Evolutionary conservation across 2,888 invertebrate species (phyloP), one percentile per base, ranked within the genome.

Genomic region (Euzetes globulus): DNA sequence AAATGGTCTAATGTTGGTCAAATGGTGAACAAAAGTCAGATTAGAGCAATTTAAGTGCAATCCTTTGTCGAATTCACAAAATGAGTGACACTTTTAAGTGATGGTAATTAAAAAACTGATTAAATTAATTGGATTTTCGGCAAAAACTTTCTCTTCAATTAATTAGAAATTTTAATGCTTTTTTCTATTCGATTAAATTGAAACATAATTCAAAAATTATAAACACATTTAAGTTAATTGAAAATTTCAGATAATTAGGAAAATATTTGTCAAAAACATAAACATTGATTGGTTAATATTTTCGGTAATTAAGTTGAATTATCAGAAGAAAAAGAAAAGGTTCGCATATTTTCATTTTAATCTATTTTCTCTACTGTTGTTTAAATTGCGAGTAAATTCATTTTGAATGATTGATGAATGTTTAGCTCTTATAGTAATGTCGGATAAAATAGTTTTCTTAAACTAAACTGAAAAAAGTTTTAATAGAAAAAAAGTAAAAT

Each of bases 341-440:
- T 6, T 55, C 27, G 3, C 9, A 63, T 22, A 63, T 63, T 63
- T 63, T 15, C 13, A 17, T 22, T 27, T 29, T 3, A 1, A n/a
- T 63, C n/a, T n/a, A n/a, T 63, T 33, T 15, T 63, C 19, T 33
- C 19, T 33, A 4, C 63, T 27, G 41, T 41, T 41, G 41, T 33
- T 63, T 37, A 63, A 63, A 63, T 63, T 7, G 63, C 33, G 63
- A n/a, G 33, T 33, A 33, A 33, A 33, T 63, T 33, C 29, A 33
- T 63, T 63, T 29, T 63, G 33, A 63, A 63, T 63, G 63, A 63
- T 63, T 63, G 37, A 63, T 63, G 63, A 63, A 63, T 63, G 63
- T 63, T 63, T 33, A 33, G 33, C 27, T 22, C 19, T 33, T 17
- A 63, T 33, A 33, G 37, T 33, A 63, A 22, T 33, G 5, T n/a